These are phyloP conservation scores for Harpagifer antarcticus DNA, from an alignment of 2,797 vertebrate genomes.

Conservation along the genomic window DNA sequence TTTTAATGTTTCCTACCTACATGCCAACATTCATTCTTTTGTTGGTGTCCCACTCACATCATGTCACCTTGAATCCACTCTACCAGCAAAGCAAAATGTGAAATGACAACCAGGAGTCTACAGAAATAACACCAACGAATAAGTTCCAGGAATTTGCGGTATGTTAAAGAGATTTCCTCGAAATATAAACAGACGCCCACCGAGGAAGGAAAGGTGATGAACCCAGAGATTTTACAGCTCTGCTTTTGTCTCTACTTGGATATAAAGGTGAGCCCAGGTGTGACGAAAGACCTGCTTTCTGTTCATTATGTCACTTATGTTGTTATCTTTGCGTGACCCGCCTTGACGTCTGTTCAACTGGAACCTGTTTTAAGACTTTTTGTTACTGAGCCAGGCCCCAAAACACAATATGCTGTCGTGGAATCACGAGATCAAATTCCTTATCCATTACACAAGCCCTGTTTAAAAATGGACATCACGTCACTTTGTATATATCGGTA, in stretches of 20 bases:
- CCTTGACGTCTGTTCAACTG: conserved; percentile 42
- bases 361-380: conserved; percentile 15
- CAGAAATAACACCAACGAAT: background rate
- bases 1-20: background rate
- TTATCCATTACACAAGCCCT: conserved; percentile 44
- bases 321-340: background rate
- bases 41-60: conserved; percentile 10
- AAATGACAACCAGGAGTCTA: conserved; percentile 16
- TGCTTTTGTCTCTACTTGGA: conserved; percentile 11
- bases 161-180: background rate
- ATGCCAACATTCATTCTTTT: conserved; percentile 11
- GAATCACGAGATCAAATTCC: conserved; percentile 39
- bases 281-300: conserved; percentile 31
- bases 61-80: conserved; percentile 22
- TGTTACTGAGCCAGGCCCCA: background rate
- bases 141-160: background rate
- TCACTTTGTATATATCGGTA: conserved; percentile 62
- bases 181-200: conserved; percentile 15
- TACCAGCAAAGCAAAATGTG: background rate
- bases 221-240: background rate
- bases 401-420: conserved; percentile 10
- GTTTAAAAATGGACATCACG: conserved; percentile 67
- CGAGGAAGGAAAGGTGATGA: conserved; percentile 5
- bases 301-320: conserved; percentile 17
- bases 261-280: conserved; percentile 20